Conservation (phyloP, 1,140 invertebrate species). For the Pissodes strobi region DNA sequence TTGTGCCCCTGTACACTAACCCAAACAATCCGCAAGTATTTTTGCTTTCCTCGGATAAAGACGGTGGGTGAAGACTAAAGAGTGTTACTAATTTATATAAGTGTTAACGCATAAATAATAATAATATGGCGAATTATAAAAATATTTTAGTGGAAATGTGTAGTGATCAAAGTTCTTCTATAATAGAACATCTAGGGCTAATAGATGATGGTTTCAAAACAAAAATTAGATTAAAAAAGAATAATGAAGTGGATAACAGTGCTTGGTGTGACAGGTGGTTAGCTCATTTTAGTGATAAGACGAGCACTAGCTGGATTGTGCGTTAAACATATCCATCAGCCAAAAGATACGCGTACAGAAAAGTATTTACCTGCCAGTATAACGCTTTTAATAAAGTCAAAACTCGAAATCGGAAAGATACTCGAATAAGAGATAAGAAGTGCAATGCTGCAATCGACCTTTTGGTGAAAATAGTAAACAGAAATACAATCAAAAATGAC, state of each 20-base stretch:
- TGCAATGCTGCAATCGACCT: neutral
- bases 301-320: neutral
- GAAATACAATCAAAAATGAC: neutral
- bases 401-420: neutral
- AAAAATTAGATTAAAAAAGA: too few relatives aligned
- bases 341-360: neutral
- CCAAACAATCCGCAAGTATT: too few relatives aligned
- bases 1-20: too few relatives aligned
- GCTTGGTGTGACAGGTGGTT: neutral
- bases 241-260: neutral
- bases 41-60: too few relatives aligned
- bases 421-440: neutral
- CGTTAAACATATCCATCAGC: neutral
- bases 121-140: neutral
- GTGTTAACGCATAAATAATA: neutral
- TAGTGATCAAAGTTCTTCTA: neutral
- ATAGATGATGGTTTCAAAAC: too few relatives aligned
- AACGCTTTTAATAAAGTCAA: neutral
- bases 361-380: neutral
- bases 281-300: too few relatives aligned
- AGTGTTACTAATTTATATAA: too few relatives aligned
- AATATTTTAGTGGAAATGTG: neutral
- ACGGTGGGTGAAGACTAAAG: too few relatives aligned
- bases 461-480: neutral
- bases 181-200: neutral